Evolutionary conservation across 2,113 vertebrate species (phyloP), one percentile per base, ranked within the genome.

Genomic region (Ciconia maguari): DNA sequence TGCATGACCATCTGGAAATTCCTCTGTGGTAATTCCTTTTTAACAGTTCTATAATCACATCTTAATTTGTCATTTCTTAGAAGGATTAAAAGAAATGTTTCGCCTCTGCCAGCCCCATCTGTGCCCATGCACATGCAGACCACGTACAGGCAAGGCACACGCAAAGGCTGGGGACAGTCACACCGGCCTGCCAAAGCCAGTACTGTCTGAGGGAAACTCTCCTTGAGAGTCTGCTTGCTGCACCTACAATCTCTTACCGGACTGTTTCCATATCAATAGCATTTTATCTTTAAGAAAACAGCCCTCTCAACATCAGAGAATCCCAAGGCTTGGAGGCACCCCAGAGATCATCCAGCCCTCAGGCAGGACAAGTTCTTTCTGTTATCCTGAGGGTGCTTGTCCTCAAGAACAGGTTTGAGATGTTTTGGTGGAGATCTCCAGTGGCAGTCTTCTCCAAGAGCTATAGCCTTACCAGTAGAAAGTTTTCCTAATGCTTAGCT

Each of bases 41-140:
- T 72, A 94, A 92, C 89, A 87, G 58, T 89, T 83, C 89, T 74
- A 76, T 96, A 94, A 97, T 96, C 88, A 89, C 66, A 92, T 91
- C 82, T 80, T 95, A 96, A 97, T 97, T 92, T 86, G 70, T 66
- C 48, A 92, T 95, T 97, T 97, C 91, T 95, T 93, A 83, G 74
- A 95, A 97, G 71, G 87, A 95, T 96, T 94, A 80, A 84, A 93
- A 96, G 72, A 76, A 96, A 51, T n/a, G 24, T 57, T 89, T 94
- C 9, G 6, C 24, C 60, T 94, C 69, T 83, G 66, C 83, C 78
- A 93, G 90, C 17, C 48, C 78, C 95, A 94, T 94, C 92, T 97
- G 95, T 82, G 92, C 32, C 65, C 8, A 2, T 42, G 61, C n/a
- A 70, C 57, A 44, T 6, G 20, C 62, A 57, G 32, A 60, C 8